phyloP scores from a whole-genome alignment of 2,888 invertebrate species.

The Dolomedes plantarius region DNA sequence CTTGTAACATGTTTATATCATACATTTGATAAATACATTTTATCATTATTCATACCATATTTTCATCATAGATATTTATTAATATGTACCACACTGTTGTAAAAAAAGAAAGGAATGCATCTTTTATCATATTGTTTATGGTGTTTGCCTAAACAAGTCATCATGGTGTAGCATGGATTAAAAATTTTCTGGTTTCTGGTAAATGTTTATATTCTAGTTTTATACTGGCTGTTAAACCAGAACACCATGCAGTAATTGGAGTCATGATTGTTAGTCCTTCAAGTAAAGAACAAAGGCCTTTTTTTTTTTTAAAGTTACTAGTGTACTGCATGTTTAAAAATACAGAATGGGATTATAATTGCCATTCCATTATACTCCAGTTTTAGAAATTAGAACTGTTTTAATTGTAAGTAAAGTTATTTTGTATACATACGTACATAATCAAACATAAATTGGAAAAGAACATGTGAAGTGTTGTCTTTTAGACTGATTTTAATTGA shows the following conservation, averaged over 20 bases:
- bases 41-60: neutral
- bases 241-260: constrained; percentile 1
- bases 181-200: constrained; percentile 1
- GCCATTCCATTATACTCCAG: too few species aligned
- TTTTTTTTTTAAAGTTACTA: neutral
- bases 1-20: constrained; percentile 3
- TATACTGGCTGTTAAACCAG: constrained; percentile 10
- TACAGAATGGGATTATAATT: neutral
- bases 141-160: neutral
- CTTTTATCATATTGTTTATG: neutral
- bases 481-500: too few species aligned
- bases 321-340: neutral
- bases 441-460: too few species aligned
- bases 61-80: constrained; percentile 4
- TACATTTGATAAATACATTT: neutral
- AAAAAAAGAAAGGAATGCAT: neutral
- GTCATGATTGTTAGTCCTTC: neutral
- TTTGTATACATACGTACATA: too few species aligned
- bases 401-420: neutral
- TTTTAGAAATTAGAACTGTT: constrained; percentile 2
- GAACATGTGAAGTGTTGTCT: too few species aligned
- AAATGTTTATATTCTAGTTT: constrained; percentile 22
- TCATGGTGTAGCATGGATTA: neutral
- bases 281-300: neutral
- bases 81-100: neutral